These are phyloP conservation scores for Papilio polyxenes DNA, from an alignment of 1,140 invertebrate genomes.

Conservation along the genomic window DNA sequence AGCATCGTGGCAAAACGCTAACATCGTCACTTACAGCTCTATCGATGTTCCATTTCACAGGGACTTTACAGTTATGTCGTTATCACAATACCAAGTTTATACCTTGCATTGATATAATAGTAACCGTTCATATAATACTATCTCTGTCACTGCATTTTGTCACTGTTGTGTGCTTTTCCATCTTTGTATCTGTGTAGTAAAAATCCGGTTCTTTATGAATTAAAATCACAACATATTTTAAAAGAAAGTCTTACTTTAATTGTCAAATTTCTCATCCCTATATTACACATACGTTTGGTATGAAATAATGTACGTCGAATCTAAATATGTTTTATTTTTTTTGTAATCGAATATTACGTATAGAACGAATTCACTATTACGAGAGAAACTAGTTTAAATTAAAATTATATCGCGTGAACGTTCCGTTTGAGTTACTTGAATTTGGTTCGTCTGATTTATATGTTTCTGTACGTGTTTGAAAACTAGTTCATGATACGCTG, in stretches of 20 bases:
- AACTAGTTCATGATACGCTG: constrained; percentile 14
- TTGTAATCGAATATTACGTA: neutral
- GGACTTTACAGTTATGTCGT: constrained; percentile 21
- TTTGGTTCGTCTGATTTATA: neutral
- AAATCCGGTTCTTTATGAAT: no score
- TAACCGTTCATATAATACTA: neutral
- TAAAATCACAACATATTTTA: no score
- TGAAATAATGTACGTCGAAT: neutral
- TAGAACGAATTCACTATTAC: constrained; percentile 2
- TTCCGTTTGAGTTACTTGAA: neutral
- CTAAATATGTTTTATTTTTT: constrained; percentile 6
- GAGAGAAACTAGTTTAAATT: neutral
- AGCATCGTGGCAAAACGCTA: constrained; percentile 41
- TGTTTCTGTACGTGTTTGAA: neutral
- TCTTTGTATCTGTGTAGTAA: no score
- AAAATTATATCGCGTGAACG: constrained; percentile 20
- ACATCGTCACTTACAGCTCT: constrained; percentile 43
- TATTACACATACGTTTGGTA: no score
- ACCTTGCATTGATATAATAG: neutral
- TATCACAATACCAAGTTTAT: neutral
- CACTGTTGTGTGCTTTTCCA: neutral
- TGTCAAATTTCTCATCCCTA: no score
- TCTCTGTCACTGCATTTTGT: neutral
- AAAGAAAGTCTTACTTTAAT: no score
- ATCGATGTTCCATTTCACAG: constrained; percentile 40